Evolutionary conservation across 2,797 vertebrate genomes (phyloP), one percentile per base, ranked within the genome.

Genomic region (Amblyopsis hoosieri): DNA sequence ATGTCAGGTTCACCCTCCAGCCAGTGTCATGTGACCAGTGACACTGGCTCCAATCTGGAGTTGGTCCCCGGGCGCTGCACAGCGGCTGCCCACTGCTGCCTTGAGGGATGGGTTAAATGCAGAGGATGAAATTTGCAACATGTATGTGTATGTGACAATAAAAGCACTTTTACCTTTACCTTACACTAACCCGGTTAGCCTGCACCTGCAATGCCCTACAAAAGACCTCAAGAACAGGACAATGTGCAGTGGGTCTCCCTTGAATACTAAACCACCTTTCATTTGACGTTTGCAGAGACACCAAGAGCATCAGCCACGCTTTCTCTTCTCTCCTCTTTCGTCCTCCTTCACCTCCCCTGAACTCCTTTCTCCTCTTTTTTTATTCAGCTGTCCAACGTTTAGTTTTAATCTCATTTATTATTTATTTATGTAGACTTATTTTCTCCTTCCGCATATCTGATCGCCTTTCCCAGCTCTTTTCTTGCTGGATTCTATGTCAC

Each of bases 241-340:
- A 1, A 48, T 33, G 13, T 33, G 17, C 37, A 42, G 9, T 42
- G 37, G 17, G 42, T 67, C 17, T 57, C 45, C 9, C 17, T 49
- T 68, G 62, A 52, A 64, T 49, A 51, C 23, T 45, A 42, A 76
- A 48, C 3, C 19, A 54, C 55, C 52, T 62, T 74, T 67, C 45
- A 37, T 37, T 64, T 69, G 42, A 72, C 51, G 14, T 71, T 58
- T 64, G 51, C 58, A 31, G 62, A 31, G 62, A 61, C 54, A 31
- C 46, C 52, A 45, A 58, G 57, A 45, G 45, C 48, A 11, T 33
- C 15, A 12, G n/a, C 5, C 0, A 1, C 45, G 7, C 37, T 42
- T 42, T 42, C 37, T 42, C 2, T 11, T 45, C 55, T 57, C 54
- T 55, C 7, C 29, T 23, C 10, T 19, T 55, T 23, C 29, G 9